Evolutionary conservation across 2,797 vertebrate genomes (phyloP).

Genomic region (Melanotaenia parkinsoni): DNA sequence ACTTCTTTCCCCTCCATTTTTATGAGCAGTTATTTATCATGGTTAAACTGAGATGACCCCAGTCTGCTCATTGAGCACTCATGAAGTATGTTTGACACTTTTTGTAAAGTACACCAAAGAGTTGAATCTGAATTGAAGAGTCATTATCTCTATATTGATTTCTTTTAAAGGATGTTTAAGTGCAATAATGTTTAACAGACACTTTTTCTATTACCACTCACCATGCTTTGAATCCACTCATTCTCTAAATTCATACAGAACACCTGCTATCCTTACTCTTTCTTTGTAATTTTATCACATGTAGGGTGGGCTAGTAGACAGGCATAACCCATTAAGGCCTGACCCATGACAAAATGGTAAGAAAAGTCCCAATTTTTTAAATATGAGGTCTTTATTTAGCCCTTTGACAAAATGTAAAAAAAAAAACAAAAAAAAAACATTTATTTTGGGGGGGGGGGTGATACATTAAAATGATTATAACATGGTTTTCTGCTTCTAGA

Average conservation of each 20-base stretch:
- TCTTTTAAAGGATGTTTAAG: background rate
- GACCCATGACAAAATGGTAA: no score
- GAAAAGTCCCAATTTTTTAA: no score
- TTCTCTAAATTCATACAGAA: background rate
- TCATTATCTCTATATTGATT: conserved; percentile 2
- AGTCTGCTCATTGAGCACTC: conserved; percentile 7
- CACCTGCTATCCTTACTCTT: background rate
- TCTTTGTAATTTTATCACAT: no score
- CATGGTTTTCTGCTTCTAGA: no score
- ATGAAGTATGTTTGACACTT: conserved; percentile 11
- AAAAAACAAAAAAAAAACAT: no score
- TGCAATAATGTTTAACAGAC: background rate
- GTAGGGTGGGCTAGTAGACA: no score
- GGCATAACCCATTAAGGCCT: no score
- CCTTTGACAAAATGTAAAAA: no score
- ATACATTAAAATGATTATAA: no score
- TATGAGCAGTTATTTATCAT: conserved; percentile 40
- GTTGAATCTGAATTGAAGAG: conserved; percentile 27
- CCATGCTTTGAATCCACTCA: no score
- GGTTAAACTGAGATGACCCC: conserved; percentile 18
- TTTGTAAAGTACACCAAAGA: conserved; percentile 14
- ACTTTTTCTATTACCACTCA: background rate
- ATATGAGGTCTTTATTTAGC: no score
- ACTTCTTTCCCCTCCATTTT: conserved; percentile 39
- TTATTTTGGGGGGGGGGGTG: no score